A percentile compares a stretch with the other conserved stretches of the same genome.
These are phyloP conservation scores for Eupleurogrammus muticus DNA, from an alignment of 2,797 vertebrate genomes.

Conservation along the genomic window DNA sequence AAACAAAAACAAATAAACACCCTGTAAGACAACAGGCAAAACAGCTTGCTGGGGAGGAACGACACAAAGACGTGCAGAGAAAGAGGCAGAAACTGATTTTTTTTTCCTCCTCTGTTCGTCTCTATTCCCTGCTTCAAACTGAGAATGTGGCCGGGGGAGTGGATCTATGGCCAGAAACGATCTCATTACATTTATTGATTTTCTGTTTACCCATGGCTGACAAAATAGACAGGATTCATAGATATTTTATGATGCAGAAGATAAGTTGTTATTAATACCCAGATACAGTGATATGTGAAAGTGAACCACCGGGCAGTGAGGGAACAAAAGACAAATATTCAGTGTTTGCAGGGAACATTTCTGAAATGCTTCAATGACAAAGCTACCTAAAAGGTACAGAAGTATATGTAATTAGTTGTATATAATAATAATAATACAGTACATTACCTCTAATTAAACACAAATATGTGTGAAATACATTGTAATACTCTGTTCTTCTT, in stretches of 20 bases:
- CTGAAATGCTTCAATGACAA: slow-evolving; percentile 8
- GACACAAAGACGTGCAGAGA: slow-evolving; percentile 34
- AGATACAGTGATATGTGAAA: slow-evolving; percentile 46
- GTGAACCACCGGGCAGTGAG: slow-evolving; percentile 18
- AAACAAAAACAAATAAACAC: slow-evolving; percentile 77
- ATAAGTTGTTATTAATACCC: slow-evolving; percentile 76
- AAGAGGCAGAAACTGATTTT: not conserved
- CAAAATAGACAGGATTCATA: slow-evolving; percentile 83
- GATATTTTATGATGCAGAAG: slow-evolving; percentile 80
- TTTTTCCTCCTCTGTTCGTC: slow-evolving; percentile 39
- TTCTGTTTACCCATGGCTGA: slow-evolving; percentile 81
- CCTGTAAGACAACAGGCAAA: slow-evolving; percentile 71
- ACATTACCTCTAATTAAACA: not conserved
- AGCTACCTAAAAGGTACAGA: not conserved
- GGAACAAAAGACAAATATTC: slow-evolving; percentile 4
- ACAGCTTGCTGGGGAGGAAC: slow-evolving; percentile 60
- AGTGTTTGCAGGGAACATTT: slow-evolving; percentile 4
- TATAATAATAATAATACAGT: not conserved
- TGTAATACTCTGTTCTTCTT: not conserved
- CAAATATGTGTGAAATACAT: not conserved
- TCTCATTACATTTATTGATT: slow-evolving; percentile 79
- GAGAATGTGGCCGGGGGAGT: slow-evolving; percentile 64
- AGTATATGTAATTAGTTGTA: not conserved
- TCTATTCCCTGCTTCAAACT: slow-evolving; percentile 51
- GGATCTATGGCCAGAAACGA: slow-evolving; percentile 75